Base-by-base conservation (phyloP, 2,797 vertebrate species). In the Oreochromis grahami region DNA sequence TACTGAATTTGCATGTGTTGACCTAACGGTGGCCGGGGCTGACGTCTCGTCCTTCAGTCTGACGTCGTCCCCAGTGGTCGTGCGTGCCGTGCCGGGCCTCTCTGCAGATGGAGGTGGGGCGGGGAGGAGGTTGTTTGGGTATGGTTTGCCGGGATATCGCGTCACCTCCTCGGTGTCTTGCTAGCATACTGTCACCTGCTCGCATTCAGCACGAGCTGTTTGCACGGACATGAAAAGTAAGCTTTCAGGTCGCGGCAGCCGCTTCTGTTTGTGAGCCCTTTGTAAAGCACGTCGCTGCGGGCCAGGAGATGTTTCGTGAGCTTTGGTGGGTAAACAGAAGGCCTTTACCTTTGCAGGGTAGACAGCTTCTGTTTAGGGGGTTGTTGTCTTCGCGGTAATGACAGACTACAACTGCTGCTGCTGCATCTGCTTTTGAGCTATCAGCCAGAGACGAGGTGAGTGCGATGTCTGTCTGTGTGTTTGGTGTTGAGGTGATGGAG, bases 331-430 rank as follows among this genome's bases (percentile, higher is more conserved):
- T 89, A 86, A 92, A 92, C 86, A 91, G 32, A 53, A 84, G 93
- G 95, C 94, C 94, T 90, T 68, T 60, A 38, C 78, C 89, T 63
- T 43, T 89, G 84, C 78, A 86, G 74, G 87, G 86, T 51, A 92
- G 89, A 82, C 77, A 84, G 3, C 79, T 79, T 56, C 32, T 51
- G 45, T 63, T 9, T 38, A 10, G 14, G 51, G n/a, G 13, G 29
- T 19, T 24, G 24, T 53, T 82, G 32, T 41, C 68, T 74, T 50
- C 24, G 26, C 43, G 68, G 68, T 50, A 50, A 74, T 48, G 43
- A 50, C 68, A 50, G 17, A 13, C 24, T 32, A 48, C 43, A 50
- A 7, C 68, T 50, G 43, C 68, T 48, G 68, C 26, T 12, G 41
- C 26, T 12, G 43, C 45, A 48, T 50, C 7, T 51, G 34, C 38